Conservation (phyloP, 2,888 invertebrate genomes). For the Ennomos erosarius region DNA sequence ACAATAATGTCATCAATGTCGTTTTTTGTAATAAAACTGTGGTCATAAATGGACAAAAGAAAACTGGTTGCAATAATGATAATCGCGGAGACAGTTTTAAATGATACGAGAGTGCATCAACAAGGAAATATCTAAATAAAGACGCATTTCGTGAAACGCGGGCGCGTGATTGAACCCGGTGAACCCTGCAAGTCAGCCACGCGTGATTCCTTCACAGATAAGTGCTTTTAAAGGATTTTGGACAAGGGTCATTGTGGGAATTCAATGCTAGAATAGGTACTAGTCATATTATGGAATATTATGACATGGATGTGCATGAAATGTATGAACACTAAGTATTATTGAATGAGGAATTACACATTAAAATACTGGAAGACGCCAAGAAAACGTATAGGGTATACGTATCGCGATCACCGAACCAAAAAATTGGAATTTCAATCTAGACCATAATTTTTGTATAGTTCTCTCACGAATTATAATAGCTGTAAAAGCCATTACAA, state of each 20-base stretch:
- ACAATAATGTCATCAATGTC: too few species aligned
- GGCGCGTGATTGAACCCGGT: slow-evolving; percentile 35
- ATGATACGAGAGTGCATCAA: slow-evolving; percentile 18
- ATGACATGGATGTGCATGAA: too few species aligned
- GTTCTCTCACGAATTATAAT: too few species aligned
- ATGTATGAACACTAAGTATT: slow-evolving; percentile 1
- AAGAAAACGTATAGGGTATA: too few species aligned
- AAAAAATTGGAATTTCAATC: too few species aligned
- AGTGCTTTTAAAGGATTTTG: slow-evolving; percentile 21
- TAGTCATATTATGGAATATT: too few species aligned
- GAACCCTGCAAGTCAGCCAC: slow-evolving; percentile 36
- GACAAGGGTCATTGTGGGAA: slow-evolving; percentile 9
- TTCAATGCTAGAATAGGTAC: too few species aligned
- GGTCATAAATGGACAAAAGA: background rate
- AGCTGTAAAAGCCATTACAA: background rate
- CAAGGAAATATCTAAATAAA: slow-evolving; percentile 23
- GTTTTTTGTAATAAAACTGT: background rate
- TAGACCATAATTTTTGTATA: too few species aligned
- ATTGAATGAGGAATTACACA: too few species aligned
- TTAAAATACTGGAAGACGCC: too few species aligned
- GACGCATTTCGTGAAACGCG: slow-evolving; percentile 24
- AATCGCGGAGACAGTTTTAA: slow-evolving; percentile 11
- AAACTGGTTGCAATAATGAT: slow-evolving; percentile 7
- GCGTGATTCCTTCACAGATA: slow-evolving; percentile 30
- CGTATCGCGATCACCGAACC: too few species aligned